A percentile compares a stretch with the other conserved stretches of the same genome.
These are phyloP conservation scores for Plodia interpunctella DNA, from an alignment of 1,140 invertebrate species.

Conservation along the genomic window DNA sequence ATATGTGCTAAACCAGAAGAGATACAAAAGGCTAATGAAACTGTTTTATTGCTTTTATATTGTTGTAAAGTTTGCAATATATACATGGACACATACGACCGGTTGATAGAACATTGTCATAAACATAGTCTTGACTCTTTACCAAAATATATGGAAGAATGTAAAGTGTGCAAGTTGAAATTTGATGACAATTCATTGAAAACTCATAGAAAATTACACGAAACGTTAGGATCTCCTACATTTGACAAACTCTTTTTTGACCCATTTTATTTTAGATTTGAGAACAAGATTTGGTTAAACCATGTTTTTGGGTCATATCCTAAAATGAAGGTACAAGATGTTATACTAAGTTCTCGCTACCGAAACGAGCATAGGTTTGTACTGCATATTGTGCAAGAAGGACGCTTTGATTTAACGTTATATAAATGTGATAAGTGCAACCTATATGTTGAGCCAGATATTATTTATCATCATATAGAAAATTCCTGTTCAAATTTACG, in stretches of 20 bases:
- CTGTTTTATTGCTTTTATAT: neutral
- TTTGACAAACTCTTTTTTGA: constrained; percentile 30
- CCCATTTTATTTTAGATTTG: constrained; percentile 36
- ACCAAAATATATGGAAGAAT: constrained; percentile 18
- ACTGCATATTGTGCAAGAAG: constrained; percentile 42
- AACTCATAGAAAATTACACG: constrained; percentile 32
- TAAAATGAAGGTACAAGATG: constrained; percentile 19
- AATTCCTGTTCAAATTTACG: constrained; percentile 22
- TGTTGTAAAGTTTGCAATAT: constrained; percentile 1
- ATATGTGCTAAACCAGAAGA: neutral
- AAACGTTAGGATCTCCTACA: neutral
- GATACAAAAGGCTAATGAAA: neutral
- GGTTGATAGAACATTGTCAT: constrained; percentile 53
- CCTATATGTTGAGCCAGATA: constrained; percentile 31
- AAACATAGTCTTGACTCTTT: constrained; percentile 21
- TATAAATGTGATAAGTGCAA: constrained; percentile 52
- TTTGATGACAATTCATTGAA: constrained; percentile 25
- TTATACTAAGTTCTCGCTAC: constrained; percentile 45
- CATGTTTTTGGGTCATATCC: constrained; percentile 37
- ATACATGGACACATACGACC: constrained; percentile 33
- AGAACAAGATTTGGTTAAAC: constrained; percentile 44
- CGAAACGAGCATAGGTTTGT: constrained; percentile 44
- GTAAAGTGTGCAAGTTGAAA: constrained; percentile 32
- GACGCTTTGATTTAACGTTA: constrained; percentile 30
- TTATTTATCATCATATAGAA: constrained; percentile 32